Percentiles rank a stretch among this genome's conserved stretches.
These are phyloP conservation scores for Alces alces DNA, from an alignment of 2,113 vertebrate species.

Conservation along the genomic window DNA sequence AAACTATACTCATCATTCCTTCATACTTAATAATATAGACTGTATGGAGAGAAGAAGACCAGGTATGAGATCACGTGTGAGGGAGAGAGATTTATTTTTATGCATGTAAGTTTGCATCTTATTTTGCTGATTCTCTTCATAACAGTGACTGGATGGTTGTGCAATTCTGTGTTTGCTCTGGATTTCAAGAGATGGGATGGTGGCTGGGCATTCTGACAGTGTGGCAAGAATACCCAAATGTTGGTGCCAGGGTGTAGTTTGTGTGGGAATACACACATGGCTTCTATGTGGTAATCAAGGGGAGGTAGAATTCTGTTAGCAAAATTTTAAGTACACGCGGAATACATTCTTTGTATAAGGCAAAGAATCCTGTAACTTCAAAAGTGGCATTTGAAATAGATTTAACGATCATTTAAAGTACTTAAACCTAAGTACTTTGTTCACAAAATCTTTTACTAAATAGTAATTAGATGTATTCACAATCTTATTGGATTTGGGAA, in stretches of 20 bases:
- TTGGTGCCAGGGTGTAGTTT: background rate
- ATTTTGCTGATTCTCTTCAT: background rate
- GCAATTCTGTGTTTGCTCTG: background rate
- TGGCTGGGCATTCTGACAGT: background rate
- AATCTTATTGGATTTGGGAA: background rate
- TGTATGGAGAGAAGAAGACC: background rate
- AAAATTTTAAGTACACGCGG: background rate
- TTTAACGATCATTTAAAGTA: background rate
- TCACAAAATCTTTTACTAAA: background rate
- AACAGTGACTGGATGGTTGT: background rate
- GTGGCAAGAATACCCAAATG: background rate
- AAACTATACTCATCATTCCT: background rate
- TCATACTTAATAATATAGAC: background rate
- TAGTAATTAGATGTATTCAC: background rate
- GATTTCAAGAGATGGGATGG: background rate
- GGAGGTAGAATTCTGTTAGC: background rate
- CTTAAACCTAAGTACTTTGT: background rate
- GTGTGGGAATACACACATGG: background rate
- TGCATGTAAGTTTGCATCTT: background rate
- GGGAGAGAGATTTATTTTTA: background rate
- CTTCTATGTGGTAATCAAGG: background rate
- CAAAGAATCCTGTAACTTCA: conserved; percentile 7
- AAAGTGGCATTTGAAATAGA: background rate
- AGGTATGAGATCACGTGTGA: background rate
- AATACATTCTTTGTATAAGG: background rate